These are phyloP conservation scores for Sussaba pulchella DNA, from an alignment of 2,888 invertebrate species.

Conservation along the genomic window DNA sequence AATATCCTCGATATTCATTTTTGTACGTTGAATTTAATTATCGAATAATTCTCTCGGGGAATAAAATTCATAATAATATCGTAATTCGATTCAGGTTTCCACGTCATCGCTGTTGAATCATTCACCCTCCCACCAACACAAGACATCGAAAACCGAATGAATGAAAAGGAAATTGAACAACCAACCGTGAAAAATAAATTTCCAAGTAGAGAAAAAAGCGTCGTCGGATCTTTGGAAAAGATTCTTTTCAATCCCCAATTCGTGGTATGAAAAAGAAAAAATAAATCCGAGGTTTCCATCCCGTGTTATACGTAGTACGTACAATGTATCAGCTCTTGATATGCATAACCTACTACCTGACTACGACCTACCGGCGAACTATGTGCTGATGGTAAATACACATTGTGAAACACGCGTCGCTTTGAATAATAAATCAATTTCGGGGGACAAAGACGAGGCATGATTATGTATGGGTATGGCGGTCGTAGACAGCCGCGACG, in stretches of 20 bases:
- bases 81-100: no score
- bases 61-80: no score
- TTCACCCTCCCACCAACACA: no score
- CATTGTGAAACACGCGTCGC: conserved; percentile 84
- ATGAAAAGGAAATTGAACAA: neutral
- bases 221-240: neutral
- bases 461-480: conserved; percentile 83
- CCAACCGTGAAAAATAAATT: neutral
- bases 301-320: conserved; percentile 19
- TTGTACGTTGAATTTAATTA: no score
- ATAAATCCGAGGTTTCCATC: neutral
- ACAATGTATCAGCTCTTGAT: conserved; percentile 30
- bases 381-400: conserved; percentile 81
- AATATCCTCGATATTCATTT: no score
- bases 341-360: conserved; percentile 42
- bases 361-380: conserved; percentile 23
- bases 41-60: no score
- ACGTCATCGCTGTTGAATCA: no score
- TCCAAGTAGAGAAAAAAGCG: neutral
- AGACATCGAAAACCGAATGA: neutral
- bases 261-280: conserved; percentile 8
- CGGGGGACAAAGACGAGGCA: conserved; percentile 83
- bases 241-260: conserved; percentile 2
- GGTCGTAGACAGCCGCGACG: conserved; percentile 69
- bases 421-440: conserved; percentile 85